These are phyloP conservation scores for Pseudomyrmex dendroicus DNA, from an alignment of 1,140 invertebrate species.

Conservation along the genomic window DNA sequence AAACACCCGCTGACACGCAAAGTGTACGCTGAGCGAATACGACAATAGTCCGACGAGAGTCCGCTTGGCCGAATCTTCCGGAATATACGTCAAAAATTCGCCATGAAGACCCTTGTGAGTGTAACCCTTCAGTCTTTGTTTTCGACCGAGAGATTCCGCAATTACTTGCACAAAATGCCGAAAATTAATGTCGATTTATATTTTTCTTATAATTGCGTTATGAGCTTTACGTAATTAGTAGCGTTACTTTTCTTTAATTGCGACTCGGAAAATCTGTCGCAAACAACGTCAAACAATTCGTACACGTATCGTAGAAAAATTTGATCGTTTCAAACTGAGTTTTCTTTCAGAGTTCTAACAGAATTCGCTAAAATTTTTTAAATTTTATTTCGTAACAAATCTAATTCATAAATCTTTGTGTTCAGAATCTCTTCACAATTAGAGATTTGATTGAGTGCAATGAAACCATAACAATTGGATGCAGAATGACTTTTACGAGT, in stretches of 20 bases:
- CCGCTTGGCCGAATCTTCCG: neutral
- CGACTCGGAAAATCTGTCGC: neutral
- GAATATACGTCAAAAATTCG: neutral
- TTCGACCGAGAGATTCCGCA: neutral
- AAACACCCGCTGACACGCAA: conserved; percentile 1
- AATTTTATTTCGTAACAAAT: neutral
- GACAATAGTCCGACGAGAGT: neutral
- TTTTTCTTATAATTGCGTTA: neutral
- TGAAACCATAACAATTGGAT: neutral
- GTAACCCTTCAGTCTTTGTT: neutral
- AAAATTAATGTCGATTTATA: neutral
- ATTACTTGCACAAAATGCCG: neutral
- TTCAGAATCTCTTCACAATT: neutral
- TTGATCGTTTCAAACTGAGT: neutral
- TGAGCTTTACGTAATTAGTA: neutral
- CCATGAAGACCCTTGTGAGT: conserved; percentile 72
- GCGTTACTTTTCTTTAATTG: neutral
- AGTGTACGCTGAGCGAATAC: neutral
- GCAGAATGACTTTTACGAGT: conserved; percentile 12
- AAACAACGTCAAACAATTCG: neutral
- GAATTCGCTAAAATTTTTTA: neutral
- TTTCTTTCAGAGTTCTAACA: neutral
- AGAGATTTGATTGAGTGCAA: neutral
- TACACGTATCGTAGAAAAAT: neutral
- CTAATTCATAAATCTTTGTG: no score